phyloP scores from a whole-genome alignment of 2,113 vertebrate species.

The Ailuropoda melanoleuca region DNA sequence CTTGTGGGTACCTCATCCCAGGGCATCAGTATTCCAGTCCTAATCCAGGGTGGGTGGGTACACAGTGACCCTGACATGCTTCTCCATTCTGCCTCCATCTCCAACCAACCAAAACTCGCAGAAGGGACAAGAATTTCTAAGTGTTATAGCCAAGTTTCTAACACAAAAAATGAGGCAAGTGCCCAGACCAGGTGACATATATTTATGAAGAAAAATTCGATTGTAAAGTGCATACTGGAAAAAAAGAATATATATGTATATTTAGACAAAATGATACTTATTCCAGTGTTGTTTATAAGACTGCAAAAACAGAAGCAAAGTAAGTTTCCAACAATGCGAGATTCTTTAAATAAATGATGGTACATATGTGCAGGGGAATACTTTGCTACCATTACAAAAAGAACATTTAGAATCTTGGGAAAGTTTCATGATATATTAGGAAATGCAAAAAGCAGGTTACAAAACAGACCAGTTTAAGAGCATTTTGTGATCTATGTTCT shows the following conservation, averaged over 20 bases:
- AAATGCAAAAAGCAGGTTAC: slow-evolving; percentile 14
- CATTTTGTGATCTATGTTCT: neutral
- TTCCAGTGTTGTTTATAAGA: neutral
- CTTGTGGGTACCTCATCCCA: neutral
- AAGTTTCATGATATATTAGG: neutral
- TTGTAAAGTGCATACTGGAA: neutral
- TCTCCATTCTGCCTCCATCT: neutral
- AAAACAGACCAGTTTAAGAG: neutral
- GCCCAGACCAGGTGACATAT: neutral
- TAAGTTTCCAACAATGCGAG: neutral
- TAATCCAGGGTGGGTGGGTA: neutral
- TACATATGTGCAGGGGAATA: neutral
- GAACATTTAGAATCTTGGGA: neutral
- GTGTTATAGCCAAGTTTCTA: neutral
- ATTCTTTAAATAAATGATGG: neutral
- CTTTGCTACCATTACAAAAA: neutral
- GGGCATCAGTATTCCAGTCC: slow-evolving; percentile 10
- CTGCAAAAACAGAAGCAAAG: neutral
- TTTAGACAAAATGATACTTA: neutral
- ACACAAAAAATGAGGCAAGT: neutral
- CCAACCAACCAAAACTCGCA: neutral
- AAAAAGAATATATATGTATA: neutral
- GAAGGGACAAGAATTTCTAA: neutral
- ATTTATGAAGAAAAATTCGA: slow-evolving; percentile 1
- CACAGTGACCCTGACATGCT: neutral